phyloP scores from a whole-genome alignment of 2,797 vertebrate genomes.

The Danio choprae region DNA sequence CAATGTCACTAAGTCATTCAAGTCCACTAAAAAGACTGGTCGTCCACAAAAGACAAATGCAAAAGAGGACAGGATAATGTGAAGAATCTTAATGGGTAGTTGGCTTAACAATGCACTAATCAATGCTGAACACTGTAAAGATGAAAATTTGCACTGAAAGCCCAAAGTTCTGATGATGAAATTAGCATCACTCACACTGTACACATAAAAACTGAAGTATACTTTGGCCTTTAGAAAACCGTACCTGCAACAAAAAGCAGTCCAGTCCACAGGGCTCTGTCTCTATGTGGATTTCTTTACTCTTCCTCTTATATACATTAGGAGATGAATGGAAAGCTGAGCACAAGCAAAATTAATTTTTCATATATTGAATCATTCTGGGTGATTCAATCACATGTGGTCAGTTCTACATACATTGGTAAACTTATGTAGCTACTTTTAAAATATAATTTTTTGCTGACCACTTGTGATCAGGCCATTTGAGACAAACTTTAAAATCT shows the following conservation, averaged over 20 bases:
- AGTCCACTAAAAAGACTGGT: too few species aligned
- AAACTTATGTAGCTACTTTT: neutral
- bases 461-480: neutral
- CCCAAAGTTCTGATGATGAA: too few species aligned
- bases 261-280: constrained; percentile 91
- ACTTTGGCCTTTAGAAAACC: neutral
- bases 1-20: too few species aligned
- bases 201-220: too few species aligned
- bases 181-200: too few species aligned
- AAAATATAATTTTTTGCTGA: neutral
- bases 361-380: neutral
- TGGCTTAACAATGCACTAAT: too few species aligned
- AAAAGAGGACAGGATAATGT: too few species aligned
- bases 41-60: too few species aligned
- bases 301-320: constrained; percentile 97
- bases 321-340: constrained; percentile 95
- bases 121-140: too few species aligned
- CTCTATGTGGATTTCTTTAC: constrained; percentile 93
- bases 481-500: neutral
- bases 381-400: neutral
- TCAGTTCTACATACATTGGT: neutral
- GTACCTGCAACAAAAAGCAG: constrained; percentile 95
- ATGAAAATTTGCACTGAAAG: too few species aligned
- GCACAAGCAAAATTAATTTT: constrained; percentile 41
- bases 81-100: too few species aligned